Conservation (phyloP, 2,113 vertebrate species). For the Scolopax mira region DNA sequence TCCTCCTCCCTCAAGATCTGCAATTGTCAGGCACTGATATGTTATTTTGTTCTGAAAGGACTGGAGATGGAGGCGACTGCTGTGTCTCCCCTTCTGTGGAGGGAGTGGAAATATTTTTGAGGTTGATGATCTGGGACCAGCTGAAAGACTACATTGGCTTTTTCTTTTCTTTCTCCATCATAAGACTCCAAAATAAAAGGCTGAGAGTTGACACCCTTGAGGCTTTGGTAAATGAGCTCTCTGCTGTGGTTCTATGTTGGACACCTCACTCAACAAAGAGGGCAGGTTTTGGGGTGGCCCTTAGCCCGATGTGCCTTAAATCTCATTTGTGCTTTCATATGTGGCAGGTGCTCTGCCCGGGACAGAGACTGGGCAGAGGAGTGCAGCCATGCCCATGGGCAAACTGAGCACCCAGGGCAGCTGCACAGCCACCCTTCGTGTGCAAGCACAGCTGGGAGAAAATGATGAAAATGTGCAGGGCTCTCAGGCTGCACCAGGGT, state of each 20-base stretch:
- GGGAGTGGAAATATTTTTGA: neutral
- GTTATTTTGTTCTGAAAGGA: neutral
- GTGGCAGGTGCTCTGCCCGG: accelerated
- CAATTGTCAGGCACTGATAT: neutral
- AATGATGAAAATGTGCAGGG: too few species aligned
- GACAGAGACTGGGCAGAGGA: accelerated
- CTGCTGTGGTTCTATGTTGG: neutral
- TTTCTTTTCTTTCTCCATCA: neutral
- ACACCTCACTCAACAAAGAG: neutral
- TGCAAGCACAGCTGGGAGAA: neutral
- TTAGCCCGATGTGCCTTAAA: neutral
- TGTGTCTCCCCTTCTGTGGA: neutral
- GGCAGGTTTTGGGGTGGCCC: neutral
- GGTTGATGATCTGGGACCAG: neutral
- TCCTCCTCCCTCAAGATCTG: neutral
- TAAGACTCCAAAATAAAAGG: neutral
- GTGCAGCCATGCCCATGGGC: neutral
- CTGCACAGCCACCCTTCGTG: accelerated
- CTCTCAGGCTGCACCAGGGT: accelerated
- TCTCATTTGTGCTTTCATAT: neutral
- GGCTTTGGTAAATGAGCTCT: neutral
- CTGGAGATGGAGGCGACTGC: neutral
- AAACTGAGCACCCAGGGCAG: neutral
- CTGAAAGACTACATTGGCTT: neutral
- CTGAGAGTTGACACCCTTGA: neutral